Percentiles rank a stretch among this genome's conserved stretches.
These are phyloP conservation scores for Oplegnathus fasciatus DNA, from an alignment of 2,113 vertebrate species.

Conservation along the genomic window DNA sequence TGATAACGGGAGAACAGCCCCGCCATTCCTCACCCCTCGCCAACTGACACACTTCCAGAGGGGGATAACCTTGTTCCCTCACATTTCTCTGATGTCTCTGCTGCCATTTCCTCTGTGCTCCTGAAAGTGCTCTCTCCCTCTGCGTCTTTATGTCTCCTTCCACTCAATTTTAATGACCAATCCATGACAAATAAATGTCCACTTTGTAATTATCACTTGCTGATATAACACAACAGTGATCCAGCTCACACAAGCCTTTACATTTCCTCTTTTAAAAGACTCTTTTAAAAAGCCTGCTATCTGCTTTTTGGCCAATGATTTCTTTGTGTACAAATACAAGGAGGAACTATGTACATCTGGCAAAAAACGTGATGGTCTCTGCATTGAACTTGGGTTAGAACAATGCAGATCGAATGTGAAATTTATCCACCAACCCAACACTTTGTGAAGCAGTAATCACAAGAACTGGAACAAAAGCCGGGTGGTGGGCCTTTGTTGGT, in stretches of 20 bases:
- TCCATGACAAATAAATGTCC: not conserved
- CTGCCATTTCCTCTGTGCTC: conserved; percentile 48
- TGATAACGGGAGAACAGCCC: conserved; percentile 68
- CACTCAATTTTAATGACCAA: conserved; percentile 1
- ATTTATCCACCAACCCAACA: not conserved
- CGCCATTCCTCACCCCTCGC: conserved; percentile 72
- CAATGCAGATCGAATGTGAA: not conserved
- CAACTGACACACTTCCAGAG: conserved; percentile 79
- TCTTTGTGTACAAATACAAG: not conserved
- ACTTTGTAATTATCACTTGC: not conserved
- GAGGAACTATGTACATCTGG: not conserved
- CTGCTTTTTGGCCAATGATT: not conserved
- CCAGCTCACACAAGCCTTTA: not conserved
- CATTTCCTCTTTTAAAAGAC: not conserved
- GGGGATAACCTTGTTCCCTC: conserved; percentile 72
- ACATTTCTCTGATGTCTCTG: conserved; percentile 61
- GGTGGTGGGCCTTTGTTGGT: not conserved
- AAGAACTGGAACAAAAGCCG: not conserved
- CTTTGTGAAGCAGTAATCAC: not conserved
- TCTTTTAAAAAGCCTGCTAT: too few species aligned
- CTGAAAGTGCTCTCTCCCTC: conserved; percentile 17
- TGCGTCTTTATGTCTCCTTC: conserved; percentile 3
- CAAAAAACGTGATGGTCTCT: not conserved
- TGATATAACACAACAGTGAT: not conserved
- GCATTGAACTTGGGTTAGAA: not conserved